A percentile compares a stretch with the other conserved stretches of the same genome.
These are phyloP conservation scores for Scaptomyza montana DNA, from an alignment of 1,140 invertebrate species.

Conservation along the genomic window DNA sequence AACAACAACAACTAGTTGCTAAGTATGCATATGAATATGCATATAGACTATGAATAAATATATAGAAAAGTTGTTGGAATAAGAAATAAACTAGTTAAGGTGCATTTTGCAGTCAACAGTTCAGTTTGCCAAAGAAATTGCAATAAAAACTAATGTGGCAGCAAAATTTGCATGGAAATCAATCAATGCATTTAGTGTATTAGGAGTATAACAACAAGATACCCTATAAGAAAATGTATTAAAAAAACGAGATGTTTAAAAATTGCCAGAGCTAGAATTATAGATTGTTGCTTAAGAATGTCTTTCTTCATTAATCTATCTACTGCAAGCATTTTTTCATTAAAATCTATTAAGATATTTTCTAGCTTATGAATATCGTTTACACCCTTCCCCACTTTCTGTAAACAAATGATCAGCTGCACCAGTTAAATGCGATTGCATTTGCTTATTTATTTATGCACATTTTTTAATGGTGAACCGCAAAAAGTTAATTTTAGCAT, in stretches of 20 bases:
- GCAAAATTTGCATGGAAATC: slow-evolving; percentile 69
- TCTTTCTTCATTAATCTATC: too few relatives aligned
- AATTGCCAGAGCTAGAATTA: too few relatives aligned
- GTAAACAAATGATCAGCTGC: slow-evolving; percentile 6
- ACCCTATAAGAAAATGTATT: slow-evolving; percentile 3
- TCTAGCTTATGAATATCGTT: too few relatives aligned
- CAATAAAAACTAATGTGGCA: slow-evolving; percentile 66
- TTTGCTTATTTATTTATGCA: slow-evolving; percentile 60
- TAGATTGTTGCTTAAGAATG: too few relatives aligned
- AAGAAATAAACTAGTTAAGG: slow-evolving; percentile 24
- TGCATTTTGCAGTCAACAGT: slow-evolving; percentile 36
- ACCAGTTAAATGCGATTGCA: slow-evolving; percentile 59
- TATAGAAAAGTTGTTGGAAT: not conserved
- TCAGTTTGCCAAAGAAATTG: slow-evolving; percentile 57
- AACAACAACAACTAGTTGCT: not conserved
- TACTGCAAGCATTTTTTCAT: too few relatives aligned
- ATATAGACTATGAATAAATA: slow-evolving; percentile 1
- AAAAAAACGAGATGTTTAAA: too few relatives aligned
- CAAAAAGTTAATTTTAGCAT: slow-evolving; percentile 80
- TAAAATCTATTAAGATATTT: too few relatives aligned
- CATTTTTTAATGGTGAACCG: slow-evolving; percentile 61
- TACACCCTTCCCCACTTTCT: not conserved
- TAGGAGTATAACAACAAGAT: not conserved
- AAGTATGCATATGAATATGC: slow-evolving; percentile 23
- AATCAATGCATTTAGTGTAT: slow-evolving; percentile 22